Conservation (phyloP, 2,113 vertebrate genomes). For the Symphodus melops region DNA sequence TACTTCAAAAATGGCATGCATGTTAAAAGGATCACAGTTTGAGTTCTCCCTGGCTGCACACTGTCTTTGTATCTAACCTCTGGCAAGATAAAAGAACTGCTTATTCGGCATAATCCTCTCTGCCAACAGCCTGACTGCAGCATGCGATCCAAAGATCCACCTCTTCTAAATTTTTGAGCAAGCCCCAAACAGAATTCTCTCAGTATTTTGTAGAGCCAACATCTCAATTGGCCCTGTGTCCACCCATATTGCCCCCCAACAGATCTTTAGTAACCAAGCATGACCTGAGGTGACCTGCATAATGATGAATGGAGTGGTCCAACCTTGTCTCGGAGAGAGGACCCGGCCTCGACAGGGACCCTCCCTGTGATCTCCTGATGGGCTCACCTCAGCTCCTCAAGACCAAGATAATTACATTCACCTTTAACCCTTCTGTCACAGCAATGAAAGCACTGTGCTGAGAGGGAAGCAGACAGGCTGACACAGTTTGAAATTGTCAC, state of each 20-base stretch:
- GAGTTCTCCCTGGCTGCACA: conserved; percentile 3
- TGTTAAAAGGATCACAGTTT: conserved; percentile 6
- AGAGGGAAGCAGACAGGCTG: conserved; percentile 22
- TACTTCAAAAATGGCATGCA: not conserved
- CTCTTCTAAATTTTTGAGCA: conserved; percentile 38
- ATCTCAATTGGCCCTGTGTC: conserved; percentile 53
- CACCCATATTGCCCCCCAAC: conserved; percentile 60
- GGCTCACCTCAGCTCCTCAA: conserved; percentile 61
- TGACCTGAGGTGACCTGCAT: conserved; percentile 61
- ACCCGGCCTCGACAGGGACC: too few relatives aligned
- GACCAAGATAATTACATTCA: conserved; percentile 64
- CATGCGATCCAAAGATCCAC: conserved; percentile 1
- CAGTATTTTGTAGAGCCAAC: conserved; percentile 34
- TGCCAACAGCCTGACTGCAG: not conserved
- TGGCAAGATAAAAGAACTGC: conserved; percentile 28
- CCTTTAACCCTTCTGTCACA: conserved; percentile 65
- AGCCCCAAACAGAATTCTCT: conserved; percentile 25
- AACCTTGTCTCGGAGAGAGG: conserved; percentile 36
- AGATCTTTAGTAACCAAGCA: conserved; percentile 63
- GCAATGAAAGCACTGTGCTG: conserved; percentile 48
- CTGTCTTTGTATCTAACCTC: conserved; percentile 45
- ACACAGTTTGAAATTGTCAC: conserved; percentile 38
- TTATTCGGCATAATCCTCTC: conserved; percentile 33
- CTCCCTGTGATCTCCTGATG: conserved; percentile 54
- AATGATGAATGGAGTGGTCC: conserved; percentile 50